A percentile compares a stretch with the other conserved stretches of the same genome.
phyloP scores from a whole-genome alignment of 2,888 invertebrate species.

The Argyresthia goedartella region DNA sequence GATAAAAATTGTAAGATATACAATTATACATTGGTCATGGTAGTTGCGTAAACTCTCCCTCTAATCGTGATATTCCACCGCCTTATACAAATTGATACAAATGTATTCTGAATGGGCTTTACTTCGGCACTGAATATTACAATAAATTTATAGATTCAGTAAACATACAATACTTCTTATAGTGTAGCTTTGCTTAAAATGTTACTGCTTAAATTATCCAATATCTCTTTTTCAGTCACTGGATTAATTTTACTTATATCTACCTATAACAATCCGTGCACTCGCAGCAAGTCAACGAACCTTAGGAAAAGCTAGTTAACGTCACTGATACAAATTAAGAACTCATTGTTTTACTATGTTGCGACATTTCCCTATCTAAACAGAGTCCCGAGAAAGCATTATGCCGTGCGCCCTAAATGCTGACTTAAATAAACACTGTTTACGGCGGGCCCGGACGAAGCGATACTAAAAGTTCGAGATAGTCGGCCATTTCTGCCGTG shows the following conservation, averaged over 20 bases:
- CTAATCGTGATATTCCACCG: too few species aligned
- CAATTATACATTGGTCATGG: constrained; percentile 55
- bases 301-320: constrained; percentile 32
- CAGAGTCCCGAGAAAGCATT: constrained; percentile 29
- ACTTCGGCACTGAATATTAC: too few species aligned
- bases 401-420: constrained; percentile 24
- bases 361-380: constrained; percentile 55
- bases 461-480: constrained; percentile 12
- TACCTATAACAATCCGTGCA: too few species aligned
- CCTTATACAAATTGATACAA: too few species aligned
- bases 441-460: constrained; percentile 12
- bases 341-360: constrained; percentile 56
- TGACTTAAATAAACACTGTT: constrained; percentile 30
- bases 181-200: too few species aligned
- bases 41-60: constrained; percentile 2
- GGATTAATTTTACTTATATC: too few species aligned
- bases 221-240: too few species aligned
- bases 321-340: constrained; percentile 49
- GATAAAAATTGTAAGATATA: constrained; percentile 30
- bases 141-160: too few species aligned
- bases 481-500: constrained; percentile 14
- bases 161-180: too few species aligned
- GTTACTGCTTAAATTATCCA: too few species aligned
- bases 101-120: too few species aligned
- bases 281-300: constrained; percentile 34